A percentile compares a stretch with the other conserved stretches of the same genome.
These are phyloP conservation scores for Pantelozetes paolii DNA, from an alignment of 2,888 invertebrate genomes.

Conservation along the genomic window DNA sequence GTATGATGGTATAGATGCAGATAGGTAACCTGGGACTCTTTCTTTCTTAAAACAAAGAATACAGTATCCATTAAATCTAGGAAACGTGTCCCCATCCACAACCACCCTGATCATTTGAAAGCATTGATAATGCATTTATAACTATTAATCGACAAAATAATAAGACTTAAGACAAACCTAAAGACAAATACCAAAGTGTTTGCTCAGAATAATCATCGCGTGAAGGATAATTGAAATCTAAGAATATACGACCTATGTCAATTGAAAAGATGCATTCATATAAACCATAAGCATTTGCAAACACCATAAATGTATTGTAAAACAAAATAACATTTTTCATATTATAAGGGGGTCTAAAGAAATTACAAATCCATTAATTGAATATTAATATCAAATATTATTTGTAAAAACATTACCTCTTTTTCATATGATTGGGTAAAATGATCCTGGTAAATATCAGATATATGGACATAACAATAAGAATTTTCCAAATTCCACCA, in stretches of 20 bases:
- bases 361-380: background rate
- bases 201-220: background rate
- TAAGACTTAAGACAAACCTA: background rate
- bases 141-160: background rate
- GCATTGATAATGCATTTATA: background rate
- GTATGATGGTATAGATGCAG: slow-evolving; percentile 40
- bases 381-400: background rate
- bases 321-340: slow-evolving; percentile 20
- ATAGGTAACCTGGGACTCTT: slow-evolving; percentile 29
- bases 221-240: slow-evolving; percentile 35
- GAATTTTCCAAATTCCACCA: slow-evolving; percentile 37
- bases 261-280: background rate
- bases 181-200: background rate
- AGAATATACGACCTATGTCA: slow-evolving; percentile 10
- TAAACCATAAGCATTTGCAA: background rate
- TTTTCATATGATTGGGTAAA: slow-evolving; percentile 28
- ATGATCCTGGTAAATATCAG: slow-evolving; percentile 8
- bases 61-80: slow-evolving; percentile 37
- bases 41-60: slow-evolving; percentile 38
- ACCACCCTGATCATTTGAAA: slow-evolving; percentile 20
- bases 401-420: background rate
- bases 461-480: background rate
- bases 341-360: slow-evolving; percentile 1
- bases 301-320: slow-evolving; percentile 27
- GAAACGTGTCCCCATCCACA: slow-evolving; percentile 10